Conservation (phyloP, 1,140 invertebrate species). For the Sycobia sp. region DNA sequence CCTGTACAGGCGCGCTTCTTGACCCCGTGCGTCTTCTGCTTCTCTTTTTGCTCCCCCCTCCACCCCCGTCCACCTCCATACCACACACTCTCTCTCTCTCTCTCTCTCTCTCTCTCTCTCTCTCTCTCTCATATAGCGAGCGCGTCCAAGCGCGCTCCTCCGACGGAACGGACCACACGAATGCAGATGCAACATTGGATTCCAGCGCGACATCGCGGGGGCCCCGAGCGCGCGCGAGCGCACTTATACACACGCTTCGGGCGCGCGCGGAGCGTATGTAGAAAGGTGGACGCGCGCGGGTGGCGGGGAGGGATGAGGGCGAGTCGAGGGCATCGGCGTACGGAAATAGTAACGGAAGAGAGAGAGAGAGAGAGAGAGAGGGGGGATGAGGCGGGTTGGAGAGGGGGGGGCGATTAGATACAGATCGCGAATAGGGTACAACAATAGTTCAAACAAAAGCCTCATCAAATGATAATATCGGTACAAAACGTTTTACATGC, state of each 20-base stretch:
- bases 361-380: not conserved
- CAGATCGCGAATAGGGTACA: constrained; percentile 16
- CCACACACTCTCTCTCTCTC: too few species aligned
- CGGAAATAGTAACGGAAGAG: constrained; percentile 4
- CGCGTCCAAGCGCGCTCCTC: not conserved
- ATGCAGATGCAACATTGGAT: constrained; percentile 10
- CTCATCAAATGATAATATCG: constrained; percentile 28
- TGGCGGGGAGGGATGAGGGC: too few species aligned
- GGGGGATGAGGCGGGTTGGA: too few species aligned
- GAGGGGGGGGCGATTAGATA: constrained; percentile 14
- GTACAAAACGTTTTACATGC: constrained; percentile 24
- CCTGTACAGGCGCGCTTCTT: constrained; percentile 2
- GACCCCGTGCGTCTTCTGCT: constrained; percentile 15
- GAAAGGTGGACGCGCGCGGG: too few species aligned
- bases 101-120: not conserved
- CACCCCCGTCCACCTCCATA: too few species aligned
- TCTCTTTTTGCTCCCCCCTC: not conserved
- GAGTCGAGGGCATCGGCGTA: not conserved
- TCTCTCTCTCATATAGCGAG: not conserved
- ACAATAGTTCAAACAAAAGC: constrained; percentile 33
- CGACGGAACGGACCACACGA: constrained; percentile 5
- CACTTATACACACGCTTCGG: not conserved
- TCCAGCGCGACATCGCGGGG: not conserved
- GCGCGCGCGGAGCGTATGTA: not conserved
- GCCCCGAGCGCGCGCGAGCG: not conserved